Evolutionary conservation across 2,797 vertebrate genomes (phyloP), one percentile per base, ranked within the genome.

Genomic region (Calcarius lapponicus): DNA sequence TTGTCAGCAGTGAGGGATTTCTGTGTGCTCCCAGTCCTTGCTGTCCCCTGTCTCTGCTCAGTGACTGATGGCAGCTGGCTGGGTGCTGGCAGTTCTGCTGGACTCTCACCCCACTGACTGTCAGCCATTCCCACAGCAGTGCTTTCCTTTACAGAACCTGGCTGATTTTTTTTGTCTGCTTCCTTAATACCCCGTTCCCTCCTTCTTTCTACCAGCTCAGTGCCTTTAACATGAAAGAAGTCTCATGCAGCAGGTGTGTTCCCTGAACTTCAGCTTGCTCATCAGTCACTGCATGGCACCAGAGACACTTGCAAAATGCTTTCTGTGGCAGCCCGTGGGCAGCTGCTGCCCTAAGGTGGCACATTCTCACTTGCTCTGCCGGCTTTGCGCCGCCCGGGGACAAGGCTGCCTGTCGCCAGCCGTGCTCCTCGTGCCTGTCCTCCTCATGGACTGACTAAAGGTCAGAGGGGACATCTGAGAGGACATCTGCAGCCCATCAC

Each of bases 301-400:
- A 89, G 48, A 74, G n/a, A 32, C 26, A 8, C 54, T 60, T 71
- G 40, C 7, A 34, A 21, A 86, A 80, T 2, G 10, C 53, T 74
- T 69, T 43, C n/a, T 32, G 61, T 32, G 58, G 48, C 4, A 2
- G 70, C 26, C 22, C 0, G 1, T 7, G 7, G 17, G 47, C 79
- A 75, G 42, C 21, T 57, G 62, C 56, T 71, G 50, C 45, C 2
- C 45, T 25, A 10, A 71, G 11, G 42, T 12, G 26, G n/a, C 58
- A 67, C 36, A 62, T 60, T 58, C 62, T 64, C 56, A 50, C 47
- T 38, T 56, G 73, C 36, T 43, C 32, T 64, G 66, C 38, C 0
- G 0, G 17, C 69, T 86, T 83, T 75, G 60, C 5, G 1, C 45
- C 2, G 13, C 67, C n/a, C 0, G 0, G 50, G 31, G 8, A 38